Percentiles rank a stretch among this genome's conserved stretches.
These are phyloP conservation scores for Drosophila pseudotalamancana DNA, from an alignment of 2,888 invertebrate species.

Conservation along the genomic window DNA sequence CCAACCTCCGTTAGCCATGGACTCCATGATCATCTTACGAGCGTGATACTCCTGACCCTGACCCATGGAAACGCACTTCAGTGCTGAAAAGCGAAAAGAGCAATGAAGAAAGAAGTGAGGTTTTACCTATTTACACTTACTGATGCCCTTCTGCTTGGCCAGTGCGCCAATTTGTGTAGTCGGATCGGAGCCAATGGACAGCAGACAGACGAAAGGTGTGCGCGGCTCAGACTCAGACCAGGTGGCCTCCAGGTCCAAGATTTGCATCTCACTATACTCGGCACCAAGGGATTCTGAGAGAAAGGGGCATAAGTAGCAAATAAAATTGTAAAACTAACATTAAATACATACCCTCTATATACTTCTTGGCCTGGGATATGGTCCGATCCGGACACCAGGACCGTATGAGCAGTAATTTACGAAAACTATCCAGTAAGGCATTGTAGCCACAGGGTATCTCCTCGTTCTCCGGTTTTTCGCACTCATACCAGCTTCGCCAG, in stretches of 20 bases:
- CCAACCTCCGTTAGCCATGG: slow-evolving; percentile 94
- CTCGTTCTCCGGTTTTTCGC: slow-evolving; percentile 96
- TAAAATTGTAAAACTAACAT: no score
- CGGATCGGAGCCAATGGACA: slow-evolving; percentile 98
- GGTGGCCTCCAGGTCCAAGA: slow-evolving; percentile 95
- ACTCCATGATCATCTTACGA: slow-evolving; percentile 91
- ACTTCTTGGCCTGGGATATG: slow-evolving; percentile 95
- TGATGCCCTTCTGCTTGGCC: slow-evolving; percentile 93
- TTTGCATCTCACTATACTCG: slow-evolving; percentile 95
- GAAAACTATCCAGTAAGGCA: slow-evolving; percentile 93
- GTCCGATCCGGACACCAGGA: slow-evolving; percentile 98
- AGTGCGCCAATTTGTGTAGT: slow-evolving; percentile 95
- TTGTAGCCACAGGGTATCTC: slow-evolving; percentile 96
- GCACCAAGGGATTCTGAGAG: slow-evolving; percentile 90
- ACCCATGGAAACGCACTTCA: slow-evolving; percentile 97
- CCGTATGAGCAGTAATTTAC: slow-evolving; percentile 93
- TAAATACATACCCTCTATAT: slow-evolving; percentile 90
- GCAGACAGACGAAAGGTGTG: slow-evolving; percentile 95
- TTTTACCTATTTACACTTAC: slow-evolving; percentile 85
- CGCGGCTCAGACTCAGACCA: slow-evolving; percentile 95
- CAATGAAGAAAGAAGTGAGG: not conserved
- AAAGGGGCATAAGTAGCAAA: no score
- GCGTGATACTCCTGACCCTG: slow-evolving; percentile 97
- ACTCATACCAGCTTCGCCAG: slow-evolving; percentile 96
- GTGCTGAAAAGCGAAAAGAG: slow-evolving; percentile 84